Percentiles rank a stretch among this genome's conserved stretches.
phyloP scores from a whole-genome alignment of 2,888 invertebrate species.

The Drosophila kanekoi region DNA sequence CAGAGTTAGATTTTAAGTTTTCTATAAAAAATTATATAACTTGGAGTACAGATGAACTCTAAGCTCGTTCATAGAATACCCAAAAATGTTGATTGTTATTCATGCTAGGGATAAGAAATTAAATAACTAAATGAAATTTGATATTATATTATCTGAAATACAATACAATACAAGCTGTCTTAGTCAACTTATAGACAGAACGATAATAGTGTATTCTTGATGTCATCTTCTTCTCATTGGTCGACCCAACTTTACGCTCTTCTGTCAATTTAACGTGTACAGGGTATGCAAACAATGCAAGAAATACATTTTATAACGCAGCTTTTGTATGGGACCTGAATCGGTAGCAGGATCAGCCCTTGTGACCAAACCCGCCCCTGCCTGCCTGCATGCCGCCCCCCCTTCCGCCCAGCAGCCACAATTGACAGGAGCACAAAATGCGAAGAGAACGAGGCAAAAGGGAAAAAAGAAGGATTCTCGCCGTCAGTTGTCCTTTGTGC shows the following conservation, averaged over 20 bases:
- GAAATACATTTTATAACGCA: conserved; percentile 71
- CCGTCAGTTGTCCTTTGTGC: conserved; percentile 66
- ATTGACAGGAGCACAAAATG: conserved; percentile 56
- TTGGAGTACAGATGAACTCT: no score
- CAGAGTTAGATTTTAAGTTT: no score
- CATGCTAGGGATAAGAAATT: no score
- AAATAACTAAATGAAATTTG: no score
- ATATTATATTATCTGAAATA: no score
- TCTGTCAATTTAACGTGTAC: neutral
- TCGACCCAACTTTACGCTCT: neutral
- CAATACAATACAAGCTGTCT: no score
- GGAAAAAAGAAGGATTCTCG: conserved; percentile 58
- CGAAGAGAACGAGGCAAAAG: conserved; percentile 29
- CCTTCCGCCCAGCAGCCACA: conserved; percentile 27
- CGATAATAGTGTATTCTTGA: no score
- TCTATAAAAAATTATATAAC: no score
- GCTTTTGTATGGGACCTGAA: conserved; percentile 45
- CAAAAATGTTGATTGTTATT: no score
- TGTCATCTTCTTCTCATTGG: no score
- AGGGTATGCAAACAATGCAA: conserved; percentile 42
- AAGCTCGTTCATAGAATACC: no score
- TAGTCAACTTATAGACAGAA: no score
- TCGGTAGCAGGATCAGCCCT: conserved; percentile 19
- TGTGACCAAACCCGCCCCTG: conserved; percentile 11
- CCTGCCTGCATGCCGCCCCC: neutral